A percentile compares a stretch with the other conserved stretches of the same genome.
These are phyloP conservation scores for Epinotia ramella DNA, from an alignment of 2,888 invertebrate species.

Conservation along the genomic window DNA sequence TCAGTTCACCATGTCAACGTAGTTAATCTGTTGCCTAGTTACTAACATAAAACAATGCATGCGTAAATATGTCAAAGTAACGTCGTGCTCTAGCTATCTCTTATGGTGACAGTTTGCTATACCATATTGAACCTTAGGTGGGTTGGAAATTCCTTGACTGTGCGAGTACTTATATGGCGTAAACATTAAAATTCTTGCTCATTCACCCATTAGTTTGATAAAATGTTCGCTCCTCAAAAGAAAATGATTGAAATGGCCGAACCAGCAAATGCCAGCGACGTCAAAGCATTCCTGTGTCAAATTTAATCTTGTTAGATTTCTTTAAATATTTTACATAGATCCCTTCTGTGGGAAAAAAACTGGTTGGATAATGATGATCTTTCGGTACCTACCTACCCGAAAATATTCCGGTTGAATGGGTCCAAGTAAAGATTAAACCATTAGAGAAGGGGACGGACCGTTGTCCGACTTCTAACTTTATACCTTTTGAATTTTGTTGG, in stretches of 20 bases:
- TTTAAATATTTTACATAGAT: slow-evolving; percentile 54
- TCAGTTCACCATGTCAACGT: no score
- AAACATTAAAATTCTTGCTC: slow-evolving; percentile 3
- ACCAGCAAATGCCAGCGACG: slow-evolving; percentile 25
- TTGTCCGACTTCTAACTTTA: slow-evolving; percentile 50
- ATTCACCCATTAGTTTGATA: not conserved
- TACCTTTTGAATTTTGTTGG: slow-evolving; percentile 42
- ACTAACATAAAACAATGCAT: no score
- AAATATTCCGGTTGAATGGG: slow-evolving; percentile 65
- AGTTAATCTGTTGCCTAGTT: no score
- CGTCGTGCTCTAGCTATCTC: no score
- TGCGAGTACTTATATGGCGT: not conserved
- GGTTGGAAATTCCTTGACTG: no score
- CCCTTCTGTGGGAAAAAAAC: slow-evolving; percentile 59
- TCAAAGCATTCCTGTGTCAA: slow-evolving; percentile 59
- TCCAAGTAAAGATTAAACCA: slow-evolving; percentile 68
- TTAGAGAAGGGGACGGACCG: slow-evolving; percentile 54
- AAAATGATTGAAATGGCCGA: not conserved
- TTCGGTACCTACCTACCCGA: slow-evolving; percentile 52
- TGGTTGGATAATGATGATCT: slow-evolving; percentile 59
- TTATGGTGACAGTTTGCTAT: no score
- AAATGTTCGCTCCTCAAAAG: slow-evolving; percentile 8
- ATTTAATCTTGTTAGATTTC: slow-evolving; percentile 46
- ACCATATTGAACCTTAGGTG: no score
- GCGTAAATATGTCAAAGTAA: no score